phyloP scores from a whole-genome alignment of 1,140 invertebrate species.

The Pseudomyrmex flavicornis region DNA sequence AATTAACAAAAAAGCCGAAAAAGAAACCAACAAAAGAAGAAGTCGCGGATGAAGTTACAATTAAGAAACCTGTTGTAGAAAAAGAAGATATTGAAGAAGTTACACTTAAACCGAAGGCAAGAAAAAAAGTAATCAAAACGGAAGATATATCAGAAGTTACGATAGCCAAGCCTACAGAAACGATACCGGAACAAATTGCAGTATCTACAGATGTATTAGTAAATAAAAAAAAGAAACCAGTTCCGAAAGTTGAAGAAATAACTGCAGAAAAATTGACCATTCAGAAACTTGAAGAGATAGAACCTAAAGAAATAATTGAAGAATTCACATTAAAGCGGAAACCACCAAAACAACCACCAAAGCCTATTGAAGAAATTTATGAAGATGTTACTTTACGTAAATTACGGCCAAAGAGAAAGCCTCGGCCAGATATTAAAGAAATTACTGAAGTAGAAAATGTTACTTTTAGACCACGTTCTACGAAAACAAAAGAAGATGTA shows the following conservation, averaged over 20 bases:
- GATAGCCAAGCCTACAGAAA: slow-evolving; percentile 70
- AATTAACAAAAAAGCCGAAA: slow-evolving; percentile 70
- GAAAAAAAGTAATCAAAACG: slow-evolving; percentile 71
- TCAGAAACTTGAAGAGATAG: slow-evolving; percentile 66
- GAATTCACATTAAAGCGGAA: slow-evolving; percentile 86
- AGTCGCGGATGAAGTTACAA: slow-evolving; percentile 54
- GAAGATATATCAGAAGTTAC: slow-evolving; percentile 84
- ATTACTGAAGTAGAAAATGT: slow-evolving; percentile 90
- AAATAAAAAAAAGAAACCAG: slow-evolving; percentile 65
- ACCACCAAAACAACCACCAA: slow-evolving; percentile 81
- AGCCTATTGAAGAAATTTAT: slow-evolving; percentile 88
- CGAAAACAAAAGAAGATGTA: slow-evolving; percentile 92
- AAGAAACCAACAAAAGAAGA: slow-evolving; percentile 65
- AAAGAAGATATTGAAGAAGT: slow-evolving; percentile 71
- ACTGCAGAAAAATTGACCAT: slow-evolving; percentile 84
- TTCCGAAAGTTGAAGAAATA: slow-evolving; percentile 64
- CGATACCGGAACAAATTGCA: slow-evolving; percentile 43
- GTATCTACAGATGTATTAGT: slow-evolving; percentile 62
- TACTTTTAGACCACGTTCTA: slow-evolving; percentile 89
- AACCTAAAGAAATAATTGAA: slow-evolving; percentile 69
- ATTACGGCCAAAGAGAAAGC: slow-evolving; percentile 88
- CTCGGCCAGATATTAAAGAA: slow-evolving; percentile 88
- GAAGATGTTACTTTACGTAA: slow-evolving; percentile 91
- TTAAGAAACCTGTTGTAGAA: slow-evolving; percentile 59
- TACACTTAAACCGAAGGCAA: slow-evolving; percentile 74